These are phyloP conservation scores for Mycalesis mineus DNA, from an alignment of 2,888 invertebrate genomes.

Conservation along the genomic window DNA sequence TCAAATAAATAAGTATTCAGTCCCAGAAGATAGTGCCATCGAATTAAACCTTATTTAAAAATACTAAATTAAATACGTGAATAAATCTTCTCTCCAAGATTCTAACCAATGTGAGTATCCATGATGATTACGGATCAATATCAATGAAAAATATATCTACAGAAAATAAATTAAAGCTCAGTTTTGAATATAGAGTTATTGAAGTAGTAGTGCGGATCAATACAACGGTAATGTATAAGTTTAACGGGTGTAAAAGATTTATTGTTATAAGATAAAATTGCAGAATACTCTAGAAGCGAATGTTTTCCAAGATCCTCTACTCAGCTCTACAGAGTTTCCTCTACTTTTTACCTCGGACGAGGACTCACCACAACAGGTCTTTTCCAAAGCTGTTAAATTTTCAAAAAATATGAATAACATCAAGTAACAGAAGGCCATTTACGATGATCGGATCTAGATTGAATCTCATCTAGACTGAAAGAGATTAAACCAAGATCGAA, in stretches of 20 bases:
- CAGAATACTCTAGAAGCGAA: conserved; percentile 58
- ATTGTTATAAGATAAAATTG: conserved; percentile 42
- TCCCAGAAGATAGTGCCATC: no score
- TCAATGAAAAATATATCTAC: neutral
- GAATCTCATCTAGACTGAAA: conserved; percentile 6
- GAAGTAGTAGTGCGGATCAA: neutral
- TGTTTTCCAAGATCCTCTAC: conserved; percentile 58
- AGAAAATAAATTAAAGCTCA: neutral
- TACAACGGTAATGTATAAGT: neutral
- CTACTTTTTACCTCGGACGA: conserved; percentile 67
- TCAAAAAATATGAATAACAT: conserved; percentile 47
- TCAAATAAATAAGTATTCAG: no score
- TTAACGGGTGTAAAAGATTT: conserved; percentile 24
- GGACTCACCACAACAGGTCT: conserved; percentile 76
- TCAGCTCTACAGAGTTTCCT: conserved; percentile 53
- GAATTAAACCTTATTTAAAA: no score
- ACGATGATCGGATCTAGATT: neutral
- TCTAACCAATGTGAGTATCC: no score
- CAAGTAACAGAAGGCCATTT: conserved; percentile 1
- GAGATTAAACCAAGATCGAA: conserved; percentile 7
- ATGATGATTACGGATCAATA: no score
- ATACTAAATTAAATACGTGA: no score
- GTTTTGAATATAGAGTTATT: neutral
- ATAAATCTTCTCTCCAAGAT: no score
- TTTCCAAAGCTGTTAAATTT: conserved; percentile 76